These are phyloP conservation scores for Ceraclea dissimilis DNA, from an alignment of 2,888 invertebrate species.

Conservation along the genomic window DNA sequence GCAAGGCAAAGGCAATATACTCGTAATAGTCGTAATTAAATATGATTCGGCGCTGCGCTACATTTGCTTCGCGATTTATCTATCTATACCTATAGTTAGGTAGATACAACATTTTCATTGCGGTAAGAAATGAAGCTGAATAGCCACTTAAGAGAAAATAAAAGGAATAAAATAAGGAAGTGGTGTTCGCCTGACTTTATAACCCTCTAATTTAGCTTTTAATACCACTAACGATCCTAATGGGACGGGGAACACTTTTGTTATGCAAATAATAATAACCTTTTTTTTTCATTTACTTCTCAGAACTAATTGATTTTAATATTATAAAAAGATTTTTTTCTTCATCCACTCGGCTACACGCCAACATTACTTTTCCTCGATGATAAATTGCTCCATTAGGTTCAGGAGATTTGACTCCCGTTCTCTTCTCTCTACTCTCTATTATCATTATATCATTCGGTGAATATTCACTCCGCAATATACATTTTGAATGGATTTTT, in stretches of 20 bases:
- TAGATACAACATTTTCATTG: background rate
- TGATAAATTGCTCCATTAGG: constrained; percentile 18
- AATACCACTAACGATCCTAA: constrained; percentile 6
- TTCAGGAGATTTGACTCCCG: background rate
- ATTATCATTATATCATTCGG: constrained; percentile 14
- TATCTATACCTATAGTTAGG: too few species aligned
- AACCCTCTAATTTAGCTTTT: constrained; percentile 6
- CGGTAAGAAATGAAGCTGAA: background rate
- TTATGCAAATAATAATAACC: constrained; percentile 11
- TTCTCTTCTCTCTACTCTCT: constrained; percentile 7
- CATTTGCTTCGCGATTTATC: constrained; percentile 1
- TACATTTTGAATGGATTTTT: background rate
- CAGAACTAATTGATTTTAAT: constrained; percentile 14
- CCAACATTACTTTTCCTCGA: constrained; percentile 16
- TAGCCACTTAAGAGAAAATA: background rate
- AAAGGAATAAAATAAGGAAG: background rate
- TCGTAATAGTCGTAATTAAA: too few species aligned
- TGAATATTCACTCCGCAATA: constrained; percentile 11
- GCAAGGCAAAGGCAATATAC: background rate
- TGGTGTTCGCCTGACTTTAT: background rate
- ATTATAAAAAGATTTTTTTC: constrained; percentile 8
- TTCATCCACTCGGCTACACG: constrained; percentile 8
- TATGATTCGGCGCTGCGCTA: background rate
- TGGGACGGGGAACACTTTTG: constrained; percentile 8
- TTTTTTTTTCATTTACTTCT: constrained; percentile 5